Conservation (phyloP, 2,113 vertebrate genomes). For the Microtus pennsylvanicus region DNA sequence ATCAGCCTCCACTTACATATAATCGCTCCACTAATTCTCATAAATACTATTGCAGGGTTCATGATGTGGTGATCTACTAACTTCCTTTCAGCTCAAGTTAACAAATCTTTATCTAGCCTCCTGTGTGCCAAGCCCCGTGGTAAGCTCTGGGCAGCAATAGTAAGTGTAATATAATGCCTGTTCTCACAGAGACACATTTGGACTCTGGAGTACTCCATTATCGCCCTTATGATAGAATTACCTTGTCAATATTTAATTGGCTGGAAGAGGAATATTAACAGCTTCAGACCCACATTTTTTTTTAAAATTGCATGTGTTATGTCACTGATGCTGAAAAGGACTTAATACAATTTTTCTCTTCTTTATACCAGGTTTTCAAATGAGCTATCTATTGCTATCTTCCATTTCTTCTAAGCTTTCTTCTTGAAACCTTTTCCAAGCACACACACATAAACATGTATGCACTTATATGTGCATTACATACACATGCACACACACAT, state of each 20-base stretch:
- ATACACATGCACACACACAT: too few relatives aligned
- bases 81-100: slow-evolving; percentile 64
- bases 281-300: slow-evolving; percentile 22
- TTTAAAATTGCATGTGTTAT: neutral
- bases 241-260: slow-evolving; percentile 75
- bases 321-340: slow-evolving; percentile 12
- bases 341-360: slow-evolving; percentile 28
- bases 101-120: slow-evolving; percentile 75
- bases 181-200: slow-evolving; percentile 65
- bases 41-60: slow-evolving; percentile 72
- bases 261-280: slow-evolving; percentile 64
- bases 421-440: neutral
- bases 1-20: slow-evolving; percentile 71
- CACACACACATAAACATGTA: neutral
- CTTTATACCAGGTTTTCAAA: slow-evolving; percentile 45
- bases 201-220: slow-evolving; percentile 59
- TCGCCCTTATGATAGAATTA: slow-evolving; percentile 42
- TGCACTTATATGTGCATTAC: too few relatives aligned
- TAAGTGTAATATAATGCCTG: slow-evolving; percentile 63
- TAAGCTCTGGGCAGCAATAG: slow-evolving; percentile 60
- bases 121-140: slow-evolving; percentile 62
- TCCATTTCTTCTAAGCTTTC: neutral
- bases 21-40: slow-evolving; percentile 72
- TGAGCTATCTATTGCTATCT: neutral
- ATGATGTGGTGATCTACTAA: slow-evolving; percentile 70